Conservation (phyloP, 2,888 invertebrate genomes). For the Alloplasta piceator region DNA sequence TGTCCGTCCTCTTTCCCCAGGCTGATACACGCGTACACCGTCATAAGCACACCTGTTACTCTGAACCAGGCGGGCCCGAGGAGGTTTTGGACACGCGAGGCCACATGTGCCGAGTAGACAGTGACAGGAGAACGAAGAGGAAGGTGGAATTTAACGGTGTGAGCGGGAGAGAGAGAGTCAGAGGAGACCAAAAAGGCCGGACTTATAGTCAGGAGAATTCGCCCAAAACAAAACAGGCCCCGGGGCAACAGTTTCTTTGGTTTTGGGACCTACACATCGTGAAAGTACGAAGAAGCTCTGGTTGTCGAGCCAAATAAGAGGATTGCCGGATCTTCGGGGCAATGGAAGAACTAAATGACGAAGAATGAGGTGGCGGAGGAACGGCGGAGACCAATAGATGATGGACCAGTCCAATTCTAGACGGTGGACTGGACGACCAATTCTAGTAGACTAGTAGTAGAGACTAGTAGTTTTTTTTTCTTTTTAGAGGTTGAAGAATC, state of each 20-base stretch:
- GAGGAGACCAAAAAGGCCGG: constrained; percentile 27
- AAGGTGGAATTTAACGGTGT: no score
- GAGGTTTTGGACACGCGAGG: constrained; percentile 77
- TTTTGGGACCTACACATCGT: constrained; percentile 9
- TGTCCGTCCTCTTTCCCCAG: constrained; percentile 69
- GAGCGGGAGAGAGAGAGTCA: constrained; percentile 17
- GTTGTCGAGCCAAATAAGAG: constrained; percentile 74
- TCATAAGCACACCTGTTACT: constrained; percentile 78
- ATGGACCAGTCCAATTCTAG: no score
- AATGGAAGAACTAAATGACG: constrained; percentile 33
- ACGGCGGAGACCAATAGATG: background rate
- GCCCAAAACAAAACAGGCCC: constrained; percentile 56
- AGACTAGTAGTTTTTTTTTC: no score
- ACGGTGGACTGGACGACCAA: no score
- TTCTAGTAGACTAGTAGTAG: no score
- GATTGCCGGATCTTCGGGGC: constrained; percentile 72
- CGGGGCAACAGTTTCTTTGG: constrained; percentile 59
- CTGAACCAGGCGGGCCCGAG: constrained; percentile 72
- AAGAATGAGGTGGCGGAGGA: background rate
- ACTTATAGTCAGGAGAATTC: constrained; percentile 14
- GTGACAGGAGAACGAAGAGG: no score
- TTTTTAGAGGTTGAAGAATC: no score
- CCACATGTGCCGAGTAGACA: constrained; percentile 78
- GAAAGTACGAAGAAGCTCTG: constrained; percentile 45
- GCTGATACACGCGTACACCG: constrained; percentile 41